Evolutionary conservation across 2,797 vertebrate species (phyloP), one percentile per base, ranked within the genome.

Genomic region (Austrolebias charrua): DNA sequence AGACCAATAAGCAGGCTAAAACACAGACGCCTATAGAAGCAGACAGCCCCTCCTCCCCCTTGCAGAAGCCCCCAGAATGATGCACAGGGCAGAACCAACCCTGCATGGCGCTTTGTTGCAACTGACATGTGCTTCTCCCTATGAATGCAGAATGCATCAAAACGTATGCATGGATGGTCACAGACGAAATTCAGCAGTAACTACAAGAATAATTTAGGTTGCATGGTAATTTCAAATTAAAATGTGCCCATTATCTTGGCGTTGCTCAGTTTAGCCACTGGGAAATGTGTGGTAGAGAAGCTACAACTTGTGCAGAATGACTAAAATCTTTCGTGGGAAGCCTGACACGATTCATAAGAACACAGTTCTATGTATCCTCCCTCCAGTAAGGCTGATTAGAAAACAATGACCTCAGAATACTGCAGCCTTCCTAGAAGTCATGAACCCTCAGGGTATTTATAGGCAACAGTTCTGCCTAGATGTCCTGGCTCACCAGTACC

Each of bases 361-460:
- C 61, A 70, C 47, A 43, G 50, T 69, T 75, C 74, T 67, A 40
- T 13, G 63, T 79, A 78, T 66, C 64, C 14, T 49, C 56, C 46
- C 78, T 74, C 74, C 66, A 66, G 53, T 81, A 67, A 78, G 79
- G 71, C 76, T 75, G 82, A 87, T 88, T 84, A 86, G 63, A 64
- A 71, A 79, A 71, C 62, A 51, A 48, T 80, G 77, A 77, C 80
- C 86, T 85, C 60, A 78, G 71, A 78, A 78, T 58, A 54, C 67
- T 55, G 76, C 73, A 63, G 81, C 72, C 73, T 92, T 92, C 90
- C 86, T 80, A 89, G 89, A 91, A 90, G 76, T 83, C 82, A 80
- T 72, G 66, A 85, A 76, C 83, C 83, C 82, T 83, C 80, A 77
- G 79, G 35, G 81, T 90, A 92, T 92, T 90, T 90, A 89, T 89